phyloP scores from a whole-genome alignment of 2,797 vertebrate species.

The Liparis tanakae region DNA sequence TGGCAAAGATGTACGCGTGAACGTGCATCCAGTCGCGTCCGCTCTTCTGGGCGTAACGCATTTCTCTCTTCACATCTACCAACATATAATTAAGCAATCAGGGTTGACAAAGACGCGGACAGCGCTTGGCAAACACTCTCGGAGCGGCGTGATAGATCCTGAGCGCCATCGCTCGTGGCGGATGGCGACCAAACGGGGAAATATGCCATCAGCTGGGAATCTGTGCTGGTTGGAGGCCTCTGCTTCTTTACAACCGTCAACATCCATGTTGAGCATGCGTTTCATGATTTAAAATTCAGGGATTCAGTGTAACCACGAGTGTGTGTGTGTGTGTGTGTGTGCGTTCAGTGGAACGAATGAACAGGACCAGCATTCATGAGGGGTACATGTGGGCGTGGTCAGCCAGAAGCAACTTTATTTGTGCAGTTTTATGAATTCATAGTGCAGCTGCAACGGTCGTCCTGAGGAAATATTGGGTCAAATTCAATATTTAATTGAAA shows the following conservation, averaged over 20 bases:
- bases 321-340: not conserved
- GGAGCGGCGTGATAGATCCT: conserved; percentile 21
- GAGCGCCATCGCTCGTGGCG: not conserved
- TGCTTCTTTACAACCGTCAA: no score
- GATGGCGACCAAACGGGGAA: conserved; percentile 18
- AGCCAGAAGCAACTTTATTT: conserved; percentile 9
- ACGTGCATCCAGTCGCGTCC: conserved; percentile 20
- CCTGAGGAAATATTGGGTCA: not conserved
- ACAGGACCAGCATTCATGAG: conserved; percentile 47
- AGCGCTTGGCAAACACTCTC: conserved; percentile 33
- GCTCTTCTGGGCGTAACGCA: not conserved
- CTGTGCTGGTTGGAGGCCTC: conserved; percentile 1
- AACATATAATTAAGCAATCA: conserved; percentile 13
- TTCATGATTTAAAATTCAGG: conserved; percentile 12
- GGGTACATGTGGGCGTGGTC: conserved; percentile 29
- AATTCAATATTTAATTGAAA: not conserved
- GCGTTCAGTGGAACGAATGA: conserved; percentile 27
- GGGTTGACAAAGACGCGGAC: conserved; percentile 26
- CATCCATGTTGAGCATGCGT: not conserved
- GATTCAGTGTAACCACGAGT: not conserved
- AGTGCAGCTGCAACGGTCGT: not conserved
- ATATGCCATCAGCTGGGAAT: conserved; percentile 21
- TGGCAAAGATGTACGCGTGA: not conserved
- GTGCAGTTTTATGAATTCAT: conserved; percentile 8
- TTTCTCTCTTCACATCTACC: conserved; percentile 23